Conservation (phyloP, 2,113 vertebrate species). For the Pitta sordida region DNA sequence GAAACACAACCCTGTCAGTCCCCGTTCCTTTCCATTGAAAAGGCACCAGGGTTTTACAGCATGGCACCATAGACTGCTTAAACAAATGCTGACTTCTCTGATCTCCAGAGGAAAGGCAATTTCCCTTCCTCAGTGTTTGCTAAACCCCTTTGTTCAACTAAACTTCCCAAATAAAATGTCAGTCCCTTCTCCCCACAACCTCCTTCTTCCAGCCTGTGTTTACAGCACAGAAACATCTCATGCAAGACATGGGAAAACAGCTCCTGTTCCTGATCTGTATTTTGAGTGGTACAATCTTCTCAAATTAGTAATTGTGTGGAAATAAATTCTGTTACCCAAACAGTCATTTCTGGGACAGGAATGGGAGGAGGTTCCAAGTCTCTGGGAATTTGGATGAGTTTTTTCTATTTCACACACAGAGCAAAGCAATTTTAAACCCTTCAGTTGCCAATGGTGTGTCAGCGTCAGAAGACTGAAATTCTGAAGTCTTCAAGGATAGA, state of each 20-base stretch:
- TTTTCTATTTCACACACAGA: not conserved
- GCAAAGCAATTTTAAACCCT: not conserved
- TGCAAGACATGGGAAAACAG: not conserved
- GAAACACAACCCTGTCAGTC: not conserved
- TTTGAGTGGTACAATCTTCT: not conserved
- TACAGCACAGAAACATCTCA: not conserved
- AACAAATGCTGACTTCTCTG: slow-evolving; percentile 8
- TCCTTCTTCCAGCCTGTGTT: not conserved
- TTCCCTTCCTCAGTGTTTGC: not conserved
- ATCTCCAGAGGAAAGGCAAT: not conserved
- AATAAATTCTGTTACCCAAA: not conserved
- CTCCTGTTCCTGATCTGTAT: not conserved
- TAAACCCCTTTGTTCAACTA: not conserved
- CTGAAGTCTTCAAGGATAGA: not conserved
- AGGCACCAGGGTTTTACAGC: not conserved
- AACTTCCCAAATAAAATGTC: not conserved
- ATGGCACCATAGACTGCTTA: not conserved
- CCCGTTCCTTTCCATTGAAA: not conserved
- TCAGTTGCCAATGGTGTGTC: not conserved
- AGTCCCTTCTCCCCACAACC: not conserved
- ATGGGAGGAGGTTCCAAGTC: not conserved
- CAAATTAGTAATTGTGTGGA: not conserved
- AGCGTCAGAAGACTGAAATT: not conserved
- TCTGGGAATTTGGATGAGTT: not conserved
- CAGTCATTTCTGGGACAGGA: not conserved